Conservation (phyloP, 1,140 invertebrate genomes). For the Xylocopa sonorina region DNA sequence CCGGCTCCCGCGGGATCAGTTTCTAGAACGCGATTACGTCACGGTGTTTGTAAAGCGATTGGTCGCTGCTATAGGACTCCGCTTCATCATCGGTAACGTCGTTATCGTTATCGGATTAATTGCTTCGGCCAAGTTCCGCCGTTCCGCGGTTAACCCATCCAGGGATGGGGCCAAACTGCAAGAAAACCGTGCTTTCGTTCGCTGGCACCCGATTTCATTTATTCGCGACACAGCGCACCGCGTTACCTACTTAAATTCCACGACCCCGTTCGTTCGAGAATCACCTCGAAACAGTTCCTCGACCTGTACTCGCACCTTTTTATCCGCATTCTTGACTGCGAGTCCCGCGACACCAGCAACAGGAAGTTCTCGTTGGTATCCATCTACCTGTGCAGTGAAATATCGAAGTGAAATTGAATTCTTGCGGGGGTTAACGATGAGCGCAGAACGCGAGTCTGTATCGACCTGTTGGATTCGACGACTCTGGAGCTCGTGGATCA, state of each 20-base stretch:
- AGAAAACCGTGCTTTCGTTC: constrained; percentile 12
- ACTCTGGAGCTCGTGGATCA: neutral
- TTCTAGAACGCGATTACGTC: constrained; percentile 40
- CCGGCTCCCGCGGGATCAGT: constrained; percentile 10
- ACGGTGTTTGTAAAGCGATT: constrained; percentile 45
- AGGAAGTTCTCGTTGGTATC: too few species aligned
- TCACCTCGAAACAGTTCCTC: neutral
- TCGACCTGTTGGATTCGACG: neutral
- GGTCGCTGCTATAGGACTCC: constrained; percentile 4
- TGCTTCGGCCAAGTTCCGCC: constrained; percentile 19
- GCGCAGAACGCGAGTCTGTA: neutral
- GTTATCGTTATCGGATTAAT: constrained; percentile 52
- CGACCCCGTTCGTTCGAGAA: neutral
- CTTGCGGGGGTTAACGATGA: too few species aligned
- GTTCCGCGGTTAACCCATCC: constrained; percentile 26
- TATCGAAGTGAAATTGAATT: too few species aligned
- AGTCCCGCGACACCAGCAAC: neutral
- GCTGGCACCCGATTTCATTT: constrained; percentile 9
- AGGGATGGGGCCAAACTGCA: constrained; percentile 28
- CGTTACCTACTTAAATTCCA: neutral
- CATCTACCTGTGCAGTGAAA: too few species aligned
- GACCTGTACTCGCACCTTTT: too few species aligned
- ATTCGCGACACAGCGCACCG: neutral
- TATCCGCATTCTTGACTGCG: neutral
- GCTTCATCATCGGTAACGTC: constrained; percentile 45